These are phyloP conservation scores for Nycteola revayana DNA, from an alignment of 2,888 invertebrate species.

Conservation along the genomic window DNA sequence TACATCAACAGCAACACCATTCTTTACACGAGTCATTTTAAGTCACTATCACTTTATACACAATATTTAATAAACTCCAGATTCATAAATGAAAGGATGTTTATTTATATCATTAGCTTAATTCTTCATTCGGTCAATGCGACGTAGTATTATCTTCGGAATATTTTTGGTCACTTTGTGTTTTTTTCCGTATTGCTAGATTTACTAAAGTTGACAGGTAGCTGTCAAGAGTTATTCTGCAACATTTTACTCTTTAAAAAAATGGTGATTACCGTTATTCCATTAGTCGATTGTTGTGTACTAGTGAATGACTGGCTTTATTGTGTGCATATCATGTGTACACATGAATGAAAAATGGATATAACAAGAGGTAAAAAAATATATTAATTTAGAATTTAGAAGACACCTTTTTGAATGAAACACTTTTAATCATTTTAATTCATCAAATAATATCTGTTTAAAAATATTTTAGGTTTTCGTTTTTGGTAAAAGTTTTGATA, in stretches of 20 bases:
- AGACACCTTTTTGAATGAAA: no score
- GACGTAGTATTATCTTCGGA: constrained; percentile 29
- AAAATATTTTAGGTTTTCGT: no score
- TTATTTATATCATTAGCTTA: constrained; percentile 34
- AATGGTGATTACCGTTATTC: no score
- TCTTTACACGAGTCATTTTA: constrained; percentile 36
- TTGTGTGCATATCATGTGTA: no score
- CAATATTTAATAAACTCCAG: constrained; percentile 7
- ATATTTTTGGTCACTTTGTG: constrained; percentile 15
- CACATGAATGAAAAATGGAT: no score
- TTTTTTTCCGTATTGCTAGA: constrained; percentile 29
- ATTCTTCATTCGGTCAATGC: constrained; percentile 18
- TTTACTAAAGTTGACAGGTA: constrained; percentile 4
- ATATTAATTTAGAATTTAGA: no score
- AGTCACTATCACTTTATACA: constrained; percentile 16
- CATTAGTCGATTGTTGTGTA: no score
- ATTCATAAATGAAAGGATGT: constrained; percentile 25
- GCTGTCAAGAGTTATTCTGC: neutral
- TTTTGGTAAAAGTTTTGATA: no score
- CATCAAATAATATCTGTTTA: no score
- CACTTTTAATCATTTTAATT: no score
- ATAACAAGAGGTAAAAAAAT: no score
- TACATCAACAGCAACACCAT: constrained; percentile 28
- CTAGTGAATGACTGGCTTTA: no score
- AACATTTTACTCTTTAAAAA: neutral